Conservation (phyloP, 1,140 invertebrate species). For the Drosophila sproati region DNA sequence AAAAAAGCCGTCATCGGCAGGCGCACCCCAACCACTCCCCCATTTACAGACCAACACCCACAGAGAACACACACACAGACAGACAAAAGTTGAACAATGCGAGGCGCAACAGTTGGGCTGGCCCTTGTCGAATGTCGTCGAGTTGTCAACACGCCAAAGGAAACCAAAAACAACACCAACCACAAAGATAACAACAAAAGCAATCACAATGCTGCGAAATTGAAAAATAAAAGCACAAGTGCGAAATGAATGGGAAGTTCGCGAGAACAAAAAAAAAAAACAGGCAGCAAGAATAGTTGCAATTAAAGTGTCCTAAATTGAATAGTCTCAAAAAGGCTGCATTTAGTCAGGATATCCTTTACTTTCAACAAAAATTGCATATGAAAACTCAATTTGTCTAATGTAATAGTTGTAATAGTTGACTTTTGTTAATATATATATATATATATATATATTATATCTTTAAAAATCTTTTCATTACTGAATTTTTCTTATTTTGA, state of each 20-base stretch:
- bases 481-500: too few relatives aligned
- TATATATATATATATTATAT: too few relatives aligned
- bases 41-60: conserved; percentile 21
- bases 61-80: conserved; percentile 2
- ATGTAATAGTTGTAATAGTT: too few relatives aligned
- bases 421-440: too few relatives aligned
- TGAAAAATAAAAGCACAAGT: conserved; percentile 56
- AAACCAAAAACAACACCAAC: conserved; percentile 13
- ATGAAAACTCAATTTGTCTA: too few relatives aligned
- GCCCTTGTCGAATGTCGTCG: conserved; percentile 38
- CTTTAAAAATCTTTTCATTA: too few relatives aligned
- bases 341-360: too few relatives aligned
- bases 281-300: neutral
- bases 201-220: conserved; percentile 42
- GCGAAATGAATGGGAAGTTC: conserved; percentile 41
- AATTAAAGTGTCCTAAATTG: neutral
- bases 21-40: conserved; percentile 30
- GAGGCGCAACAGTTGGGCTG: conserved; percentile 73
- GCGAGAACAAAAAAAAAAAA: conserved; percentile 15
- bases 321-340: neutral
- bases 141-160: conserved; percentile 52
- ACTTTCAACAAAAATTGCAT: too few relatives aligned
- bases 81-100: conserved; percentile 53
- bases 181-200: conserved; percentile 17
- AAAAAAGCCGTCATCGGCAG: conserved; percentile 61